Evolutionary conservation across 1,140 invertebrate species (phyloP), one percentile per base, ranked within the genome.

Genomic region (Bicyclus anynana): DNA sequence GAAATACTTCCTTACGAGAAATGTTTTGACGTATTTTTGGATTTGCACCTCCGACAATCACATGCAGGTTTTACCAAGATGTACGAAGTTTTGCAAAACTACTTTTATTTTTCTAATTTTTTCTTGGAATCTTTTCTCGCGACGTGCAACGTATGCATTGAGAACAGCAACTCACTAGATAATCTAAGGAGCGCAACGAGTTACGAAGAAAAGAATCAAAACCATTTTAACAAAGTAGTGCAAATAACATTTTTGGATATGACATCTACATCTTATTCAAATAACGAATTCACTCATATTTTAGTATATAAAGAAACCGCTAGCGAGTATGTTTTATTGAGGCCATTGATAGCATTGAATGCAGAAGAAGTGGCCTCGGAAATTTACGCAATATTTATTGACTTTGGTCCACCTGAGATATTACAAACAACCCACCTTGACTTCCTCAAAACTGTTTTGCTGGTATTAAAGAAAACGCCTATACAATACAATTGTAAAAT

Each of bases 1-100:
- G 13, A 53, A 40, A 5, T 53, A 27, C 37, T 53, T n/a, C 13
- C 35, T 7, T 53, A 3, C 18, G 50, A 53, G 37, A 37, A 53
- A 27, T 53, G 50, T 38, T 53, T 53, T 42, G 50, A 53, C 14
- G 21, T 53, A 14, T 53, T 53, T 23, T 20, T 26, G 12, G 50
- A 53, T 2, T 49, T 49, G 27, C 47, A 49, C 10, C 47, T 26
- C 3, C n/a, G 16, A 33, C 2, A 23, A 21, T 17, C 13, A 2
- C 47, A 49, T 17, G 47, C 23, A 5, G 47, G 47, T 6, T 16
- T 17, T 16, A 10, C 21, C 3, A 33, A 2, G 7, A 49, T 49
- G 47, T 1, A 16, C 10, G 14, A 2, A 4, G 16, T 27, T 14
- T 16, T 49, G 7, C 1, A 33, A 16, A 33, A 29, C n/a, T 16